These are phyloP conservation scores for Axis porcinus DNA, from an alignment of 2,113 vertebrate species.

Conservation along the genomic window DNA sequence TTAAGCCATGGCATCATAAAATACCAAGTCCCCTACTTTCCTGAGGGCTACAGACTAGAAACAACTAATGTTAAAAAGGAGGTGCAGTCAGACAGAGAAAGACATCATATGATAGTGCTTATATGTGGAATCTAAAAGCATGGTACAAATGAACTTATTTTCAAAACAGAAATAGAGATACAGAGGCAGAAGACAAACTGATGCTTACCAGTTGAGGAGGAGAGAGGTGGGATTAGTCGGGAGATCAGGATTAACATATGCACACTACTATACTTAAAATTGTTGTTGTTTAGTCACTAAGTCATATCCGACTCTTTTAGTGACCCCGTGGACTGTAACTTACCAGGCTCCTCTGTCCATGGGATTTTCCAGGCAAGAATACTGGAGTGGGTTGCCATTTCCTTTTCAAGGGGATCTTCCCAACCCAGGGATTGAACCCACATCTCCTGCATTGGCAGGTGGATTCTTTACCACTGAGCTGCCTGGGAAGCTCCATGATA, in stretches of 20 bases:
- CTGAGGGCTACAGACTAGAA: not conserved
- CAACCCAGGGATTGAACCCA: not conserved
- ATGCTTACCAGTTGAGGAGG: not conserved
- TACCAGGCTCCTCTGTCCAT: not conserved
- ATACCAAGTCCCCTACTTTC: accelerated
- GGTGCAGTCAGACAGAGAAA: not conserved
- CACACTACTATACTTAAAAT: not conserved
- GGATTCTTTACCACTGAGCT: not conserved
- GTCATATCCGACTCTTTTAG: not conserved
- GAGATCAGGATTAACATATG: not conserved
- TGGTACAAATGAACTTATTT: not conserved
- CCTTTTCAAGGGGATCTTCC: not conserved
- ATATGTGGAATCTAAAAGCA: not conserved
- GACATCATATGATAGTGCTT: not conserved
- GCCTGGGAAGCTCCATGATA: not conserved
- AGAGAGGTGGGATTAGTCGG: not conserved
- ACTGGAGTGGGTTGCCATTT: not conserved
- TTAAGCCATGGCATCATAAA: not conserved
- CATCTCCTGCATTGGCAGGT: not conserved
- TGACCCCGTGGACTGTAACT: not conserved
- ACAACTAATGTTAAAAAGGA: not conserved
- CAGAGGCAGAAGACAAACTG: not conserved
- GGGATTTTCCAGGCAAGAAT: not conserved
- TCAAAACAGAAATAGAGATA: not conserved
- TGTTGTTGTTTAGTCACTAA: not conserved